phyloP scores from a whole-genome alignment of 2,797 vertebrate genomes.

The Enteromius thamalakanensis region DNA sequence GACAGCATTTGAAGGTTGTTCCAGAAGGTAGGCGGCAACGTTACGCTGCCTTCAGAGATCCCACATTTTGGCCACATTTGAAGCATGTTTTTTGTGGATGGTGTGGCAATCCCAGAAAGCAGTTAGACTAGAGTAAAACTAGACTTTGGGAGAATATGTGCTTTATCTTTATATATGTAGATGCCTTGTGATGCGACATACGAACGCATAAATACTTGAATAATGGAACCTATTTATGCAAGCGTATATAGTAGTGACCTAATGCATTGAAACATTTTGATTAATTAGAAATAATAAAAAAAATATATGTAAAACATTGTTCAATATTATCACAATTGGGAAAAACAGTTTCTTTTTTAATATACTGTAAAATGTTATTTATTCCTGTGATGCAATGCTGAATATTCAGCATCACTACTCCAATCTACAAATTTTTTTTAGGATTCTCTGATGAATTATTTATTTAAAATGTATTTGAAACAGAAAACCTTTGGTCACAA shows the following conservation, averaged over 20 bases:
- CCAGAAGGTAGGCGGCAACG: constrained; percentile 14
- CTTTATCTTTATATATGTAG: background rate
- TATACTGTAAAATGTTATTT: background rate
- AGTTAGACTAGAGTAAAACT: background rate
- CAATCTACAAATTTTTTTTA: background rate
- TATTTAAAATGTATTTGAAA: background rate
- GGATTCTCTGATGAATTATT: background rate
- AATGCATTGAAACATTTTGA: too few species aligned
- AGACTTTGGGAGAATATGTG: background rate
- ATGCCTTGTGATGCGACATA: background rate
- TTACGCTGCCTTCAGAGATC: constrained; percentile 4
- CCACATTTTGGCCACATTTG: constrained; percentile 7
- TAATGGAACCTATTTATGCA: background rate
- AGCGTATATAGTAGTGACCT: too few species aligned
- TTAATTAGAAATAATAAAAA: too few species aligned
- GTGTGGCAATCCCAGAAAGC: constrained; percentile 2
- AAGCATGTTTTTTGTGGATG: background rate
- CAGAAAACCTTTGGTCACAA: background rate
- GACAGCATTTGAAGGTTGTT: constrained; percentile 27
- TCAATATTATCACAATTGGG: background rate
- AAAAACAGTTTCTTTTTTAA: background rate
- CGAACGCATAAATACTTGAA: background rate
- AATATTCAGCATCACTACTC: background rate
- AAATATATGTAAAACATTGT: background rate
- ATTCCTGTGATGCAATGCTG: background rate